Base-by-base conservation (phyloP, 2,797 vertebrate genomes). In the Galaxias olidus region DNA sequence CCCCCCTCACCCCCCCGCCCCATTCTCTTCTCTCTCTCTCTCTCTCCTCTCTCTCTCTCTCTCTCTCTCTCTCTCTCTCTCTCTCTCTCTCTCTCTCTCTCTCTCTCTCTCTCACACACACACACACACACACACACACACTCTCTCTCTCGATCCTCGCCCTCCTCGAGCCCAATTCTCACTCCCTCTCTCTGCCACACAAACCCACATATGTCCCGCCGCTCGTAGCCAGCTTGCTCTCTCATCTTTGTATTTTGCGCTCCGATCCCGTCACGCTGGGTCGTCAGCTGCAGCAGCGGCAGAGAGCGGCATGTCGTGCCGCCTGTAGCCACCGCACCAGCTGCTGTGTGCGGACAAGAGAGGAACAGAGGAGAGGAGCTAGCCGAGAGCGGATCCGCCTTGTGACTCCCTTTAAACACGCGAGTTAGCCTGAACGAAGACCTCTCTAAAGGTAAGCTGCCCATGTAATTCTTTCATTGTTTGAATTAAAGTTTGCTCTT, bases 271-370 rank as follows among this genome's bases (percentile, higher is more conserved):
- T 85, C 85, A 81, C 76, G 73, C 64, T 63, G 79, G 80, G 68
- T 75, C 79, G 79, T 65, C 85, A 55, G 86, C 81, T 81, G 85
- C 76, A 65, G 82, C 84, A 61, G 79, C 81, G 72, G 73, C 83
- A 85, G 64, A 83, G 30, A 65, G 75, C 77, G 66, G 74, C 63
- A 68, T 73, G 71, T 79, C 83, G 69, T 76, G 74, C 69, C 59
- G 65, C 69, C 80, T 61, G 75, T 59, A 51, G 8, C 42, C 48
- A 1, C 8, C 4, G 53, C 48, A 63, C 61, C 68, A 59, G 61
- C 55, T 59, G 69, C 50, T 19, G 56, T 71, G 68, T 82, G 53
- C 41, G 14, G 10, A 14, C 82, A 6, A 6, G 30, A 61, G 20
- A 61, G n/a, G 44, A 41, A 46, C 46, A 40, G 18, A 30, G 9